Base-by-base conservation (phyloP, 2,113 vertebrate genomes). In the Clarias batrachus region DNA sequence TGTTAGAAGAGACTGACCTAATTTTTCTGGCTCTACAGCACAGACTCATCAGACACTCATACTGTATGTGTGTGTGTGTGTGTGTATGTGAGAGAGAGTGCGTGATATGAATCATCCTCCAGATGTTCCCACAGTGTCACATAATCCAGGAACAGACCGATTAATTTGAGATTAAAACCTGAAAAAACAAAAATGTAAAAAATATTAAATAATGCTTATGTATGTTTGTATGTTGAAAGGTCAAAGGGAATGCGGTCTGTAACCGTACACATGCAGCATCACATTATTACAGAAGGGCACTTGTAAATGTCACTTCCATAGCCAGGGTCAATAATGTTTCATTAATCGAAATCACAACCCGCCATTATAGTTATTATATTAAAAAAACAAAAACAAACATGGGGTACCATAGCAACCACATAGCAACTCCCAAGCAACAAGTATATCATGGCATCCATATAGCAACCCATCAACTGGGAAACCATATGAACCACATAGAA, bases 61-160 rank as follows among this genome's bases (percentile, higher is more conserved):
- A 16, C 12, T n/a, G 73, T 54, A 25, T 76, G 73, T 76, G 71
- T 48, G 71, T 4, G 60, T 62, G 60, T 19, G 60, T 62, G 60
- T 19, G 21, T 62, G 60, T 85, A 60, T 79, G 74, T 79, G 84
- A 80, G 27, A 33, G 85, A 79, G 85, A 37, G 62, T 25, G 62
- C 17, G 76, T 78, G 84, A 59, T 63, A 70, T 66, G 66, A 83
- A 27, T 83, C 7, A 71, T 30, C 21, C n/a, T 85, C 37, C 76
- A 66, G 48, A 71, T 70, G 77, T 78, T 78, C 74, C 54, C 33
- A 23, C 57, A 54, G 37, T 68, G 23, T 62, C 13, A 25, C 2
- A 3, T 65, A 85, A 85, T 85, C 83, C 73, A 77, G 74, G 52
- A 79, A 78, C 17, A 66, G 27, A 85, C 41, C 37, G 76, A 86